Evolutionary conservation across 2,888 invertebrate genomes (phyloP), one percentile per base, ranked within the genome.

Genomic region (Marasmarcha lunaedactyla): DNA sequence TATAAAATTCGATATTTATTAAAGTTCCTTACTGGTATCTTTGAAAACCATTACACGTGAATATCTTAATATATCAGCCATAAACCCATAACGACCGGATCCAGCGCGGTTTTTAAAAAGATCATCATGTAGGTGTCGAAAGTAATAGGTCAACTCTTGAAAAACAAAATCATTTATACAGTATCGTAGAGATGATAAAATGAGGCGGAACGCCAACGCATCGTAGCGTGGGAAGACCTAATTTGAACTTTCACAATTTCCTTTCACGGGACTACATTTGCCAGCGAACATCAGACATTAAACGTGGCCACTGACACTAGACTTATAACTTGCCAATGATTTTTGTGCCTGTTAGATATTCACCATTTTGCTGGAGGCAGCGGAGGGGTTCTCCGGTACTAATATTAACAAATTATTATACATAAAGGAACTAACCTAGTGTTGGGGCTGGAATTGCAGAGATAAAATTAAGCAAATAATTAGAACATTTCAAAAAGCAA

Each of bases 191-290:
- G 9, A 20, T 20, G 7, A 20, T 20, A 20, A 30, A 11, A 10
- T 30, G 30, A 9, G n/a, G 30, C 13, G 13, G 13, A 13, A 12
- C 39, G 25, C 30, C 39, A 40, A 35, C 40, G 35, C 37, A 14
- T 15, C 26, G 3, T 12, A 20, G 40, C 39, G 42, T 42, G 40
- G 42, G 42, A 25, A 26, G 30, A 26, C 15, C 14, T 39, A 42
- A 42, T 42, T 33, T 36, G 36, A 33, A 13, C 36, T 25, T 34
- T 14, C 25, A 27, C 13, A 15, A n/a, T 14, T 39, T 15, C 39
- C 15, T 33, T 27, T 13, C n/a, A 35, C 11, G n/a, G 26, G 2
- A 15, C 34, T 33, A 34, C 35, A 39, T 39, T 39, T 26, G 34
- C 39, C 12, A 11, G 7, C 20, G 4, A 20, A 20, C 7, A 7